Evolutionary conservation across 1,140 invertebrate species (phyloP).

Genomic region (Panagrolaimus sp.): DNA sequence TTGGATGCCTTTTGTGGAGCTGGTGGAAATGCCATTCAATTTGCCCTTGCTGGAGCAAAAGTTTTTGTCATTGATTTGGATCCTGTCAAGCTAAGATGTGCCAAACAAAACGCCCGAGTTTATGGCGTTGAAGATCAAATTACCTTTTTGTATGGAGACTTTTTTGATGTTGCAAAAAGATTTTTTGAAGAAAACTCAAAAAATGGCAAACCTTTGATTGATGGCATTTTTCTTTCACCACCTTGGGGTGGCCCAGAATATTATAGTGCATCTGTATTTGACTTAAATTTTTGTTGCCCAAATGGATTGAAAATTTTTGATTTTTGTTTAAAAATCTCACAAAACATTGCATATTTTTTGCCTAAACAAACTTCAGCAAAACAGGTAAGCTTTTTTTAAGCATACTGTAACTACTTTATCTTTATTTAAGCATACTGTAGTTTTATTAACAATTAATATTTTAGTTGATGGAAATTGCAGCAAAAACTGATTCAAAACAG

Average conservation of each 20-base stretch:
- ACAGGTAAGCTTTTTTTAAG: too few relatives aligned
- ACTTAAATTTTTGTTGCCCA: constrained; percentile 15
- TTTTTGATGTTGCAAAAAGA: constrained; percentile 69
- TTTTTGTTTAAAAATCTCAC: constrained; percentile 66
- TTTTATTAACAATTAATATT: too few relatives aligned
- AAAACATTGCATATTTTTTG: constrained; percentile 79
- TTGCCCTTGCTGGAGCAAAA: constrained; percentile 76
- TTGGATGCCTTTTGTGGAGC: constrained; percentile 95
- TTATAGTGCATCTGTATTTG: constrained; percentile 41
- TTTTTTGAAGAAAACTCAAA: constrained; percentile 29
- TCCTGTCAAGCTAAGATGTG: constrained; percentile 54
- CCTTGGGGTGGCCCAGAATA: constrained; percentile 91
- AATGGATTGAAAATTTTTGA: constrained; percentile 65
- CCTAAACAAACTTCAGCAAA: constrained; percentile 79
- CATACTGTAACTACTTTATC: too few relatives aligned
- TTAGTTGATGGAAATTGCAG: constrained; percentile 31
- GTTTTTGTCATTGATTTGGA: constrained; percentile 57
- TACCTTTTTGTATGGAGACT: constrained; percentile 87
- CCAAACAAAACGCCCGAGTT: constrained; percentile 49
- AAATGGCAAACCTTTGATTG: constrained; percentile 61
- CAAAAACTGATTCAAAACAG: constrained; percentile 43
- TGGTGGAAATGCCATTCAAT: constrained; percentile 94
- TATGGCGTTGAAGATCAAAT: constrained; percentile 69
- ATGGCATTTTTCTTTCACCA: constrained; percentile 86
- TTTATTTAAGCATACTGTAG: too few relatives aligned